Evolutionary conservation across 2,888 invertebrate genomes (phyloP), one percentile per base, ranked within the genome.

Genomic region (Platerodrilus igneus): DNA sequence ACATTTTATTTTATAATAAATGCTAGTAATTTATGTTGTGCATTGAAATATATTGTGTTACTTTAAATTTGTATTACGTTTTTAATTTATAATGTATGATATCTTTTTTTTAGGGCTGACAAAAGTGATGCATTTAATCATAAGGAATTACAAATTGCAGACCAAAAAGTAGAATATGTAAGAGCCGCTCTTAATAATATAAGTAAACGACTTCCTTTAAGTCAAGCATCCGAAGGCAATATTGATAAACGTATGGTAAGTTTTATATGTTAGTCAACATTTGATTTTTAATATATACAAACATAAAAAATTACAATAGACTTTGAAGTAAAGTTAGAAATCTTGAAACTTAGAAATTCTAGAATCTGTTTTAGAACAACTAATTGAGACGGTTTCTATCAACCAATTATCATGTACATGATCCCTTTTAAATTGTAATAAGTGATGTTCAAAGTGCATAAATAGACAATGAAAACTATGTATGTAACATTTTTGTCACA

Each of bases 111-210:
- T 64, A 90, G 90, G 71, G 83, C 86, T 59, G 90, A 88, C 48
- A 89, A 86, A 69, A 82, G 83, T 11, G 88, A 90, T 68, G 82
- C 83, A 7, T 69, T 91, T 34, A 66, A 67, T 48, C 82, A 86
- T 42, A 86, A 89, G 70, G 89, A 90, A 66, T 72, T 91, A 37
- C 82, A 84, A 66, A 78, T 78, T 43, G 87, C 88, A 8, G 91
- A 91, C 59, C 80, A 81, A 55, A 80, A 84, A 62, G 86, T 90
- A 5, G 91, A 91, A 51, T 79, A 81, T 54, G 79, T 91, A 29
- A 76, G 82, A 51, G 77, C 79, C 63, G 83, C 85, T 30, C 67
- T 83, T 37, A 75, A 76, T 42, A 73, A 80, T 40, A 72, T 83
- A 41, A 77, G 74, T 57, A 83, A 83, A 59, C 71, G 77, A 51